Evolutionary conservation across 2,888 invertebrate genomes (phyloP).

Genomic region (Bellardia bayeri): DNA sequence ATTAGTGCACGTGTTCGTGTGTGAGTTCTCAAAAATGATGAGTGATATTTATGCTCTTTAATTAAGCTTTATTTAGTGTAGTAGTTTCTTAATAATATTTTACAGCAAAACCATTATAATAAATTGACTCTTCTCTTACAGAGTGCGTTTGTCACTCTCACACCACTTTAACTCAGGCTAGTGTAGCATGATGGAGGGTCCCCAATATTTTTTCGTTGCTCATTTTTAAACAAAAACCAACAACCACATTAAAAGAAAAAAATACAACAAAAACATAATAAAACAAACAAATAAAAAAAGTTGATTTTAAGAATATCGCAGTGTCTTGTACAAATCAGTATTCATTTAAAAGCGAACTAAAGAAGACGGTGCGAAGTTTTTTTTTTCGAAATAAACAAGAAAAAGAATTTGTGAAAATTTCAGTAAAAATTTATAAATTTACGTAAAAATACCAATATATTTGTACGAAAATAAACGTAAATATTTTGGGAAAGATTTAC

Average conservation of each 20-base stretch:
- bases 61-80: conserved; percentile 1
- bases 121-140: conserved; percentile 22
- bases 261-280: conserved; percentile 28
- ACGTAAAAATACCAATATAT: conserved; percentile 26
- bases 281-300: conserved; percentile 55
- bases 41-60: conserved; percentile 58
- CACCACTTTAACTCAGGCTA: conserved; percentile 1
- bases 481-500: conserved; percentile 7
- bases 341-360: conserved; percentile 69
- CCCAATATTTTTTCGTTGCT: conserved; percentile 27
- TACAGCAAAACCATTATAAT: not conserved
- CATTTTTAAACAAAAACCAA: conserved; percentile 39
- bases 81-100: not conserved
- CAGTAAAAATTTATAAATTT: conserved; percentile 27
- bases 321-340: conserved; percentile 65
- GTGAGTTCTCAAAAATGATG: conserved; percentile 6
- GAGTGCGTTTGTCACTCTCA: not conserved
- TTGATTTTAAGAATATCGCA: conserved; percentile 62
- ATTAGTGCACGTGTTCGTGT: not conserved
- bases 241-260: not conserved
- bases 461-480: not conserved
- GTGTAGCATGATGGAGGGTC: not conserved
- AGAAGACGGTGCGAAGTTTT: conserved; percentile 59
- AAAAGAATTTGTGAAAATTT: conserved; percentile 45
- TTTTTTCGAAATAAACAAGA: conserved; percentile 7